Percentiles rank a stretch among this genome's conserved stretches.
Evolutionary conservation across 2,888 invertebrate genomes (phyloP).

Genomic region (Megastigmus dorsalis): DNA sequence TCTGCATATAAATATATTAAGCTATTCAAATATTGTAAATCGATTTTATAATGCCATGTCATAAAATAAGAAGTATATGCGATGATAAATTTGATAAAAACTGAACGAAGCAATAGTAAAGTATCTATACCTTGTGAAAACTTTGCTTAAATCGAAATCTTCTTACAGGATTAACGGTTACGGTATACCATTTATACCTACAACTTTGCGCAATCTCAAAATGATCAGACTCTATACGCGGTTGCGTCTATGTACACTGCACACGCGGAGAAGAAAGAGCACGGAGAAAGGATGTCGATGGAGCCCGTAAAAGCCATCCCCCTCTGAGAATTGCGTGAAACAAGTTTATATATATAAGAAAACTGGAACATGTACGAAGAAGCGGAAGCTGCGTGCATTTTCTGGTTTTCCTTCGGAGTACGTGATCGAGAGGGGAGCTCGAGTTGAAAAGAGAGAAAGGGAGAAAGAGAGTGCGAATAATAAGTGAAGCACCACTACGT

Average conservation of each 20-base stretch:
- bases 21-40: too few species aligned
- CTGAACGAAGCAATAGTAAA: not conserved
- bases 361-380: conserved; percentile 11
- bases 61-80: too few species aligned
- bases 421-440: too few species aligned
- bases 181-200: not conserved
- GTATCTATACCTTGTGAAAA: not conserved
- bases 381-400: too few species aligned
- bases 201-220: not conserved
- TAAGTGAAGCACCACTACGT: too few species aligned
- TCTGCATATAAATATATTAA: too few species aligned
- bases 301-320: conserved; percentile 18
- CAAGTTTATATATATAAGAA: conserved; percentile 16
- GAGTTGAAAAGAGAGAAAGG: too few species aligned
- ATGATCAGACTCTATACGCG: not conserved
- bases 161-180: not conserved
- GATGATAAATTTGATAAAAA: not conserved
- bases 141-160: not conserved
- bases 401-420: too few species aligned
- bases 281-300: not conserved
- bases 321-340: conserved; percentile 8
- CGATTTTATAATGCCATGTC: too few species aligned
- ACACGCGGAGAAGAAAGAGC: too few species aligned
- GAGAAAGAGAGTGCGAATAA: too few species aligned
- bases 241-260: too few species aligned